These are phyloP conservation scores for Odontomyia ornata DNA, from an alignment of 2,888 invertebrate species.

Conservation along the genomic window DNA sequence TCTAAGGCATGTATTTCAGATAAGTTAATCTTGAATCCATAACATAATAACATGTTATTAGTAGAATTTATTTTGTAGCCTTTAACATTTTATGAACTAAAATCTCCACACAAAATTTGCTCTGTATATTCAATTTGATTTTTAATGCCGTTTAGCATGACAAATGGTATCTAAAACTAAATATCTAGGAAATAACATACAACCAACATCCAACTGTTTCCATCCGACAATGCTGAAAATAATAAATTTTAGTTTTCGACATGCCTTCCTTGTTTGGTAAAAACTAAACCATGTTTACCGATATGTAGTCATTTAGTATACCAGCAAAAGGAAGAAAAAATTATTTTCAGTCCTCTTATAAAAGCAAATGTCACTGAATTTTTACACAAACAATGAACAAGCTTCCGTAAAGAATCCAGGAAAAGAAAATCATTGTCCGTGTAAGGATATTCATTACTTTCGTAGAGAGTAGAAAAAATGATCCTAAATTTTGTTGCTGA, in stretches of 20 bases:
- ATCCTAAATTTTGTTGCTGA: slow-evolving; percentile 1
- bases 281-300: slow-evolving; percentile 18
- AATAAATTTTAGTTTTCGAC: background rate
- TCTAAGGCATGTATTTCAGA: too few relatives aligned
- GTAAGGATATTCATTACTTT: slow-evolving; percentile 23
- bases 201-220: too few relatives aligned
- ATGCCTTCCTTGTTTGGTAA: background rate
- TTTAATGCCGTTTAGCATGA: too few relatives aligned
- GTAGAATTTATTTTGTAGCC: too few relatives aligned
- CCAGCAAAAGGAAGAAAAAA: background rate
- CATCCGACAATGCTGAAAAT: background rate
- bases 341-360: background rate
- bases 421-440: slow-evolving; percentile 24
- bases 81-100: too few relatives aligned
- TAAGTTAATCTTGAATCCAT: too few relatives aligned
- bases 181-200: too few relatives aligned
- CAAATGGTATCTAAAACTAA: too few relatives aligned
- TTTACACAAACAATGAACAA: background rate
- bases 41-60: too few relatives aligned
- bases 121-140: too few relatives aligned
- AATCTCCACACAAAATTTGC: too few relatives aligned
- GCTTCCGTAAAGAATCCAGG: background rate
- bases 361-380: background rate
- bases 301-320: slow-evolving; percentile 2
- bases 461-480: background rate